Conservation (phyloP, 2,797 vertebrate genomes). For the Linurgus olivaceus region DNA sequence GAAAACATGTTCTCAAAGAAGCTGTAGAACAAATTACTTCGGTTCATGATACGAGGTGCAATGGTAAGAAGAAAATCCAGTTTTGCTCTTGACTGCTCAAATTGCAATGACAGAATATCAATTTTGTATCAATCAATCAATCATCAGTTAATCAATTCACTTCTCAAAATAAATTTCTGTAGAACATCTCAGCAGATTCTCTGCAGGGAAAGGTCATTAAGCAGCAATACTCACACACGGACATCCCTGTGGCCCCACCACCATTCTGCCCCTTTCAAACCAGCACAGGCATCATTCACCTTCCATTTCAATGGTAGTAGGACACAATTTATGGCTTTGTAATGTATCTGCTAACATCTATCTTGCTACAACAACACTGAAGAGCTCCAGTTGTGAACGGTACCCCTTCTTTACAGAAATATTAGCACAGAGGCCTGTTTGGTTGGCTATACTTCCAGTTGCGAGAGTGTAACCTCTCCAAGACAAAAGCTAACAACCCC, state of each 20-base stretch:
- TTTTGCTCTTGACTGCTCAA: background rate
- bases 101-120: background rate
- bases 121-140: background rate
- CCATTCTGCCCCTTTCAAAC: background rate
- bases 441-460: background rate
- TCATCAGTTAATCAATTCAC: background rate
- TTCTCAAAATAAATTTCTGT: background rate
- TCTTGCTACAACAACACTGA: background rate
- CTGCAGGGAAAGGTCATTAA: background rate
- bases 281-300: background rate
- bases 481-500: background rate
- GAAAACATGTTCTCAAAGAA: background rate
- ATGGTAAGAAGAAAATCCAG: background rate
- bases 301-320: background rate
- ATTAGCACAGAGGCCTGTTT: background rate
- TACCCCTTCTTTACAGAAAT: background rate
- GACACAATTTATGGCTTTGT: background rate
- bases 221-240: background rate
- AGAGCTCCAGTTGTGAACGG: background rate
- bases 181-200: background rate
- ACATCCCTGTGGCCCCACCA: background rate
- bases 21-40: background rate
- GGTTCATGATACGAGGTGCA: background rate
- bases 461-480: background rate
- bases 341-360: background rate